A percentile compares a stretch with the other conserved stretches of the same genome.
phyloP scores from a whole-genome alignment of 2,888 invertebrate species.

The Ametastegia equiseti region DNA sequence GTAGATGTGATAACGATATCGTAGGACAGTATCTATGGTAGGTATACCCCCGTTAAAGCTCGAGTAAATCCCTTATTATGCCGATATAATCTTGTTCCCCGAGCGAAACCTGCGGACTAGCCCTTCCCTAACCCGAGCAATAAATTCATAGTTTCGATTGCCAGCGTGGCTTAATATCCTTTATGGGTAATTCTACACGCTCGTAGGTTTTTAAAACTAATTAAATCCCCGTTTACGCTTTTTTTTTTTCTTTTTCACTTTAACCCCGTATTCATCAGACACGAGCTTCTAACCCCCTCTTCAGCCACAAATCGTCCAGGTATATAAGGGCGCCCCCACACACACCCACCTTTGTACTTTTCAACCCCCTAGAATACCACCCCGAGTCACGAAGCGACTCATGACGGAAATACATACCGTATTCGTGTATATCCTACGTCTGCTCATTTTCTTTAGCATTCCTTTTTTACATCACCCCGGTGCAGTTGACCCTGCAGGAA shows the following conservation, averaged over 20 bases:
- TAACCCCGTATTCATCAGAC: not conserved
- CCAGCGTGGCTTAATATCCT: conserved; percentile 53
- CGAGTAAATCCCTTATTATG: conserved; percentile 1
- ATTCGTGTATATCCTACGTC: not conserved
- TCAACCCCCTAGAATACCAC: not conserved
- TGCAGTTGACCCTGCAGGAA: conserved; percentile 40
- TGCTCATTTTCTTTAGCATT: not conserved
- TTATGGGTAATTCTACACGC: conserved; percentile 57
- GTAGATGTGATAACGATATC: not conserved
- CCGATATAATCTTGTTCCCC: conserved; percentile 36
- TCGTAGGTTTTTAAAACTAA: conserved; percentile 60
- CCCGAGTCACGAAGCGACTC: not conserved
- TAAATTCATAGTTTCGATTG: conserved; percentile 40
- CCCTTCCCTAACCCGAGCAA: conserved; percentile 7
- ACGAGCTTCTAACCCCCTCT: not conserved
- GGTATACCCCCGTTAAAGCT: not conserved
- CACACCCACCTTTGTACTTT: not conserved
- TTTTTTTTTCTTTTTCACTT: not conserved
- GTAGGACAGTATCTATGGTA: not conserved
- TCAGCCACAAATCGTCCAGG: too few species aligned
- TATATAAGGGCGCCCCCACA: not conserved
- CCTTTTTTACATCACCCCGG: not conserved
- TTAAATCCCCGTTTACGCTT: conserved; percentile 52
- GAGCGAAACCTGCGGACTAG: not conserved
- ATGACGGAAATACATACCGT: not conserved